A percentile compares a stretch with the other conserved stretches of the same genome.
These are phyloP conservation scores for Lycopodina hypogea DNA, from an alignment of 37 sponge, comb jelly and placozoan species.

Conservation along the genomic window DNA sequence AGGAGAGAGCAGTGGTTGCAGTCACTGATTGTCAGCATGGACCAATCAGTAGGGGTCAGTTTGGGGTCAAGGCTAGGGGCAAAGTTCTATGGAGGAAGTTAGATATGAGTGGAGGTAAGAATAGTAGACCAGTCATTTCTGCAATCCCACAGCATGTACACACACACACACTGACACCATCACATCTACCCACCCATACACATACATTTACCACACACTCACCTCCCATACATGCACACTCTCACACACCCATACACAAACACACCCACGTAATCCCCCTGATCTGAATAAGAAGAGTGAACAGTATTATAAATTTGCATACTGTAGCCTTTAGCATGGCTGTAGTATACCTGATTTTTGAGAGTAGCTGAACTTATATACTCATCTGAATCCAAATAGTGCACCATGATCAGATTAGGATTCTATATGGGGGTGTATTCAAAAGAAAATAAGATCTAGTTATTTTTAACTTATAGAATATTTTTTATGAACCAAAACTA, in stretches of 20 bases:
- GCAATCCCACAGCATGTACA: background rate
- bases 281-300: too few species aligned
- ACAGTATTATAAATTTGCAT: too few species aligned
- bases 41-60: conserved; percentile 24
- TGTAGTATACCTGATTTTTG: too few species aligned
- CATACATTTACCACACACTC: background rate
- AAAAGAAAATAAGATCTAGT: too few species aligned
- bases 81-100: background rate
- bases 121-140: too few species aligned
- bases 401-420: conserved; percentile 64
- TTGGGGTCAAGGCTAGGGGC: background rate
- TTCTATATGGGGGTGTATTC: conserved; percentile 3
- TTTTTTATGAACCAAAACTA: too few species aligned
- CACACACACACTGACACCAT: background rate
- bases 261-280: too few species aligned
- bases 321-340: too few species aligned
- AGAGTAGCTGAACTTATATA: background rate
- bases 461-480: too few species aligned
- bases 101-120: too few species aligned
- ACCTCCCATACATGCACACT: background rate
- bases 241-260: too few species aligned
- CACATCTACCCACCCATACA: conserved; percentile 2
- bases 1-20: conserved; percentile 43
- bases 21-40: conserved; percentile 41
- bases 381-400: conserved; percentile 36